phyloP scores from a whole-genome alignment of 2,888 invertebrate genomes.

The Drosophila flavopinicola region DNA sequence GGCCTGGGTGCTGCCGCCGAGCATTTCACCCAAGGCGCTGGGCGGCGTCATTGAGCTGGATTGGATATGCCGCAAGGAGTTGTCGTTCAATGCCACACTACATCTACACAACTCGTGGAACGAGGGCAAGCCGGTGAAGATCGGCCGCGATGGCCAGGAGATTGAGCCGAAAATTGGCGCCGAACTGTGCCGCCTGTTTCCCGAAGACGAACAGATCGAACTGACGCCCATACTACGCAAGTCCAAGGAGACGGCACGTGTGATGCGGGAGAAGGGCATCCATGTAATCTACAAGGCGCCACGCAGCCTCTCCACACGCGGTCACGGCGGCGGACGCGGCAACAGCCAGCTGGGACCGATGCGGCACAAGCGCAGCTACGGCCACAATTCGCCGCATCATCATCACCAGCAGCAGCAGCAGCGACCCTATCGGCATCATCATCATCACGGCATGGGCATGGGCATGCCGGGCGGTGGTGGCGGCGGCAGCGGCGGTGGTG shows the following conservation, averaged over 20 bases:
- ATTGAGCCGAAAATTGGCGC: conserved; percentile 98
- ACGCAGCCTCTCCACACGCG: conserved; percentile 84
- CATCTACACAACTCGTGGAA: conserved; percentile 99
- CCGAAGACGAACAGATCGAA: conserved; percentile 96
- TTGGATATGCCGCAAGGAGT: conserved; percentile 97
- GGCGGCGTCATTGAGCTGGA: conserved; percentile 98
- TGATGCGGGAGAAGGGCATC: conserved; percentile 85
- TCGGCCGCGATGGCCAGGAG: conserved; percentile 99
- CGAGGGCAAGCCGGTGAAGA: conserved; percentile 99
- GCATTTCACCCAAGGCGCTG: conserved; percentile 95
- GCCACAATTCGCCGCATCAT: conserved; percentile 79
- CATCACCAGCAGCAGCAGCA: conserved; percentile 87
- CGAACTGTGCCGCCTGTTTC: conserved; percentile 95
- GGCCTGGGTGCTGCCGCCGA: conserved; percentile 97
- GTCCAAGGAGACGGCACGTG: conserved; percentile 92
- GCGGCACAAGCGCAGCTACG: conserved; percentile 80
- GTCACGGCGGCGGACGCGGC: conserved; percentile 82
- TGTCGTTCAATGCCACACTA: conserved; percentile 95
- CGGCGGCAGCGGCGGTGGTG: conserved; percentile 64
- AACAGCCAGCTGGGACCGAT: conserved; percentile 69
- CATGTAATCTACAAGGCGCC: conserved; percentile 85
- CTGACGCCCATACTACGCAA: conserved; percentile 93
- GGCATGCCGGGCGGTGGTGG: conserved; percentile 57
- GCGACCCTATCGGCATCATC: conserved; percentile 85
- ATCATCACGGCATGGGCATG: conserved; percentile 79